phyloP scores from a whole-genome alignment of 2,888 invertebrate species.

The Leptinotarsa peninsularis region DNA sequence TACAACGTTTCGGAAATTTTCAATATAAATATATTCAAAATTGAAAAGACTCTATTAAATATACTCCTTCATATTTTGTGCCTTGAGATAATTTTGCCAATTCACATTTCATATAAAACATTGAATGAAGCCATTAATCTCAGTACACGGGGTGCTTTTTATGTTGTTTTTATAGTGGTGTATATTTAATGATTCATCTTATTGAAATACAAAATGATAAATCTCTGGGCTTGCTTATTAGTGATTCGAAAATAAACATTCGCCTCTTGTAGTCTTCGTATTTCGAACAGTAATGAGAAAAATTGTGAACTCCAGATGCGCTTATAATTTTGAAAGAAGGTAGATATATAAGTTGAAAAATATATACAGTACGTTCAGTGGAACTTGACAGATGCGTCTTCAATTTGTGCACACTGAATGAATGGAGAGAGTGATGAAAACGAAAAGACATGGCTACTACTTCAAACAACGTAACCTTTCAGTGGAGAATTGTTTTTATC shows the following conservation, averaged over 20 bases:
- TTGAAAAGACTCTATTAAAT: background rate
- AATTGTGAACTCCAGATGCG: background rate
- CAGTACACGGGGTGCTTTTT: background rate
- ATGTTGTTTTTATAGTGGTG: background rate
- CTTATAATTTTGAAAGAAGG: too few relatives aligned
- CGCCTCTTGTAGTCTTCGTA: background rate
- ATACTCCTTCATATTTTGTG: background rate
- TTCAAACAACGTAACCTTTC: too few relatives aligned
- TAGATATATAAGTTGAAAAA: too few relatives aligned
- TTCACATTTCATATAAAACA: background rate
- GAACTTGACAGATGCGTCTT: too few relatives aligned
- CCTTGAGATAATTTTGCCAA: background rate
- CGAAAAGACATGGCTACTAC: too few relatives aligned
- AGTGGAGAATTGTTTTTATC: too few relatives aligned
- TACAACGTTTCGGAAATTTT: background rate
- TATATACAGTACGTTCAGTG: too few relatives aligned
- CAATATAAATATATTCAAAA: background rate
- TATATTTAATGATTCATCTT: constrained; percentile 1
- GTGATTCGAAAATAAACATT: background rate
- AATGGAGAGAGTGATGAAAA: too few relatives aligned
- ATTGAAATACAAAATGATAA: background rate
- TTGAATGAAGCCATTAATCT: background rate
- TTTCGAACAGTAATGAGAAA: background rate
- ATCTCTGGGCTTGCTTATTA: background rate
- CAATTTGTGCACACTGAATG: too few relatives aligned